Evolutionary conservation across 2,797 vertebrate genomes (phyloP).

Genomic region (Acrossocheilus wenchowensis): DNA sequence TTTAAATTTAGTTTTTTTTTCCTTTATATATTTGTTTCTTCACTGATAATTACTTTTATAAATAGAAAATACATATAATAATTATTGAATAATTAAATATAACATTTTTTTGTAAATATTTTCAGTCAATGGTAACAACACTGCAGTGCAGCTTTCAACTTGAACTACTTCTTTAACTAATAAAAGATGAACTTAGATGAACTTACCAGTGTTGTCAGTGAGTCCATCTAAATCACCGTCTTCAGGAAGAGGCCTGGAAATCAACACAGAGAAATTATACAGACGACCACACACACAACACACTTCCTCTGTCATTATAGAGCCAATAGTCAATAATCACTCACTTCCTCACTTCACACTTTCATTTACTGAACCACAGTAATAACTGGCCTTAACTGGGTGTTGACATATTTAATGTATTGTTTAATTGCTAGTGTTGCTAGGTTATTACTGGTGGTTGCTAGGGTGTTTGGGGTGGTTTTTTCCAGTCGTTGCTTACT

Average conservation of each 20-base stretch:
- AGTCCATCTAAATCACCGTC: conserved; percentile 80
- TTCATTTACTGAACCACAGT: not conserved
- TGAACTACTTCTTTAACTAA: not conserved
- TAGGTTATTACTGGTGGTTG: not conserved
- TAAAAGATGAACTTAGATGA: not conserved
- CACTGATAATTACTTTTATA: not conserved
- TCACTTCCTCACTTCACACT: not conserved
- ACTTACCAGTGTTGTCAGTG: conserved; percentile 79
- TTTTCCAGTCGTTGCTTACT: not conserved
- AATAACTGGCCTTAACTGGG: not conserved
- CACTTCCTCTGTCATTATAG: not conserved
- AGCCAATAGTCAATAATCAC: too few species aligned
- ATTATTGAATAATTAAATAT: too few species aligned
- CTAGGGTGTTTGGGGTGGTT: not conserved
- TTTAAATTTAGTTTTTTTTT: not conserved
- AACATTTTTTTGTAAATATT: too few species aligned
- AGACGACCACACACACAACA: not conserved
- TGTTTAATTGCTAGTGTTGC: not conserved
- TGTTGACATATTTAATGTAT: not conserved
- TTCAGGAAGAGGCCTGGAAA: conserved; percentile 81
- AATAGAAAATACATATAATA: not conserved
- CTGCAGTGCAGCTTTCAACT: not conserved
- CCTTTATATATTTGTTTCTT: not conserved
- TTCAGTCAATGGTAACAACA: too few species aligned
- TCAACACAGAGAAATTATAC: not conserved